These are phyloP conservation scores for Toxotes lorentzi DNA, from an alignment of 2,797 vertebrate genomes.

Conservation along the genomic window DNA sequence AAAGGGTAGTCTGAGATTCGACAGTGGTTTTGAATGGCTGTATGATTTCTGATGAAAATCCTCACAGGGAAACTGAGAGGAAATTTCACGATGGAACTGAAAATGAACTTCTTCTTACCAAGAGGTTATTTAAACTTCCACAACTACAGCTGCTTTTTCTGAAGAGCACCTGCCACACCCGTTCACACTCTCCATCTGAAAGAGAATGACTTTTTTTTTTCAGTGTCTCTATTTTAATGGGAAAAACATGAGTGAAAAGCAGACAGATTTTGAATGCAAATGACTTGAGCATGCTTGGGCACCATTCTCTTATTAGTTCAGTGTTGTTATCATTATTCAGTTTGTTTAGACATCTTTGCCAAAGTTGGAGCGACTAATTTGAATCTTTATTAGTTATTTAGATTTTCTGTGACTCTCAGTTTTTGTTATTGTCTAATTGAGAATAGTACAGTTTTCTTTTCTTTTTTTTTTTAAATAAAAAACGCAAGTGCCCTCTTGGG, in stretches of 20 bases:
- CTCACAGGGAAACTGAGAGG: constrained; percentile 10
- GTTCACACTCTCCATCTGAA: constrained; percentile 11
- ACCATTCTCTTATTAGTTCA: constrained; percentile 20
- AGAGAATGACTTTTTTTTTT: constrained; percentile 18
- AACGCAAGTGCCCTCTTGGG: not conserved
- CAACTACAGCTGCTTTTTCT: constrained; percentile 11
- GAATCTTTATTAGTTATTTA: not conserved
- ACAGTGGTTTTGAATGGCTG: not conserved
- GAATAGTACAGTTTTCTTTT: not conserved
- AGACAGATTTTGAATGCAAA: constrained; percentile 26
- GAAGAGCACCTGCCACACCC: constrained; percentile 6
- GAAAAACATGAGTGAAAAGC: constrained; percentile 10
- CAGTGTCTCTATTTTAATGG: constrained; percentile 18
- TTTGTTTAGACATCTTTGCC: constrained; percentile 21
- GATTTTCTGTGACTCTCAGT: not conserved
- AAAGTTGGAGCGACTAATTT: not conserved
- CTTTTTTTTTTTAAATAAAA: not conserved
- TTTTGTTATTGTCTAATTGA: constrained; percentile 7
- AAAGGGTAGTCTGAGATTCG: not conserved
- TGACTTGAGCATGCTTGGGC: not conserved
- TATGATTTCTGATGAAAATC: constrained; percentile 15
- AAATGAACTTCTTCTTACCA: constrained; percentile 9
- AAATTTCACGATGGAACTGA: not conserved
- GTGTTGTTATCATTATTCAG: not conserved
- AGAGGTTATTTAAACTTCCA: constrained; percentile 30